Evolutionary conservation across 2,888 invertebrate genomes (phyloP).

Genomic region (Macrosiphum euphorbiae): DNA sequence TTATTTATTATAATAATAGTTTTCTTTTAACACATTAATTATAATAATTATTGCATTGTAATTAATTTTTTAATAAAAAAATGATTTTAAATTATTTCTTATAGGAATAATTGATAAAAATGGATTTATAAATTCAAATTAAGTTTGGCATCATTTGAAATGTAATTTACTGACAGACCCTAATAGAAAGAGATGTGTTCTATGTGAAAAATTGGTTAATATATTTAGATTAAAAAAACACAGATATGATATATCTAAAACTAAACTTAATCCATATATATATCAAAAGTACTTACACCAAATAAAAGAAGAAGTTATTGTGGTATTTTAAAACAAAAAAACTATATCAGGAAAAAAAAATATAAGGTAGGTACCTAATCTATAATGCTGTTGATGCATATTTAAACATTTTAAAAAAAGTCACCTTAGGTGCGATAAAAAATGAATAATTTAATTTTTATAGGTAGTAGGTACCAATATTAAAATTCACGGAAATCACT

Average conservation of each 20-base stretch:
- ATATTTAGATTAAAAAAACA: constrained; percentile 16
- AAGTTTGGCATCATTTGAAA: constrained; percentile 12
- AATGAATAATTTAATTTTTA: too few species aligned
- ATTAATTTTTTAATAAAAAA: background rate
- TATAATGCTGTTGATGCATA: too few species aligned
- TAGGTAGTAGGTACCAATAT: too few species aligned
- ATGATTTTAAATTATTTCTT: background rate
- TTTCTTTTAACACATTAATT: background rate
- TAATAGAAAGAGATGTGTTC: background rate
- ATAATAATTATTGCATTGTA: background rate
- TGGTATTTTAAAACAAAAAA: too few species aligned
- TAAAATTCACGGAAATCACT: too few species aligned
- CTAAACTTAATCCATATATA: background rate
- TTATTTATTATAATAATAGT: background rate
- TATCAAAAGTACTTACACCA: background rate
- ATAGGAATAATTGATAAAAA: background rate
- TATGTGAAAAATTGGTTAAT: constrained; percentile 13
- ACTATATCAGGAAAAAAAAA: too few species aligned
- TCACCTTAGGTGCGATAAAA: too few species aligned
- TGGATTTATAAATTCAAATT: background rate
- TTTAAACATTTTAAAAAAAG: too few species aligned
- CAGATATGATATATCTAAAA: background rate
- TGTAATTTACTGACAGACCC: background rate
- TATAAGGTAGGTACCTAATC: too few species aligned
- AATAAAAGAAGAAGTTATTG: constrained; percentile 12